Evolutionary conservation across 2,113 vertebrate species (phyloP).

Genomic region (Triplophysa siluroides): DNA sequence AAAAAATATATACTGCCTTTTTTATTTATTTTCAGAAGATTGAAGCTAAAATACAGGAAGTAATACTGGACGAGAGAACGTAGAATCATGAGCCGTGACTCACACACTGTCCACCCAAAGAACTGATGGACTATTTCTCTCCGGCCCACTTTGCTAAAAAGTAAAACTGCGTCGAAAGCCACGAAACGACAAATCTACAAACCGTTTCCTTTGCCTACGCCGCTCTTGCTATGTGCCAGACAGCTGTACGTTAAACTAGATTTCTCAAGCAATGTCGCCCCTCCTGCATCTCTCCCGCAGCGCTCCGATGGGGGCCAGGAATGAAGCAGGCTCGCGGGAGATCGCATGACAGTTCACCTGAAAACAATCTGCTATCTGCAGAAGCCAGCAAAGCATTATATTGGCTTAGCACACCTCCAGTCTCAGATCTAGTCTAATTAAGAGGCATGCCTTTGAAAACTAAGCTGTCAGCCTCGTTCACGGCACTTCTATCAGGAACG

Average conservation of each 20-base stretch:
- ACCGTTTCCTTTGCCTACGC: background rate
- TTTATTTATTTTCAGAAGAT: too few relatives aligned
- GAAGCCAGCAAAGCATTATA: constrained; percentile 28
- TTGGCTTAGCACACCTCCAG: constrained; percentile 36
- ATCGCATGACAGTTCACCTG: constrained; percentile 21
- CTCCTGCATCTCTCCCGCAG: background rate
- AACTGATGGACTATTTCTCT: too few relatives aligned
- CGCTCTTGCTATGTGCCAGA: constrained; percentile 4
- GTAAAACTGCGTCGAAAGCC: background rate
- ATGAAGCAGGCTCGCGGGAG: background rate
- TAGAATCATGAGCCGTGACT: too few relatives aligned
- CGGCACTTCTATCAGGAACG: background rate
- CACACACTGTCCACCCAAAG: too few relatives aligned
- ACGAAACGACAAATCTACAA: background rate
- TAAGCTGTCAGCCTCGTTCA: background rate
- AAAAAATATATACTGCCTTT: too few relatives aligned
- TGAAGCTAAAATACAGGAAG: too few relatives aligned
- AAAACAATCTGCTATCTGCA: constrained; percentile 17
- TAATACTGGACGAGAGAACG: too few relatives aligned
- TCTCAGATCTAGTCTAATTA: constrained; percentile 31
- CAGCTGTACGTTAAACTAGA: background rate
- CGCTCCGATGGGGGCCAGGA: background rate
- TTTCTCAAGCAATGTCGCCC: background rate
- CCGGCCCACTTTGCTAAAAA: too few relatives aligned
- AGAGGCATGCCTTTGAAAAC: constrained; percentile 41